A percentile compares a stretch with the other conserved stretches of the same genome.
These are phyloP conservation scores for Phymorhynchus buccinoides DNA, from an alignment of 1,140 invertebrate genomes.

Conservation along the genomic window DNA sequence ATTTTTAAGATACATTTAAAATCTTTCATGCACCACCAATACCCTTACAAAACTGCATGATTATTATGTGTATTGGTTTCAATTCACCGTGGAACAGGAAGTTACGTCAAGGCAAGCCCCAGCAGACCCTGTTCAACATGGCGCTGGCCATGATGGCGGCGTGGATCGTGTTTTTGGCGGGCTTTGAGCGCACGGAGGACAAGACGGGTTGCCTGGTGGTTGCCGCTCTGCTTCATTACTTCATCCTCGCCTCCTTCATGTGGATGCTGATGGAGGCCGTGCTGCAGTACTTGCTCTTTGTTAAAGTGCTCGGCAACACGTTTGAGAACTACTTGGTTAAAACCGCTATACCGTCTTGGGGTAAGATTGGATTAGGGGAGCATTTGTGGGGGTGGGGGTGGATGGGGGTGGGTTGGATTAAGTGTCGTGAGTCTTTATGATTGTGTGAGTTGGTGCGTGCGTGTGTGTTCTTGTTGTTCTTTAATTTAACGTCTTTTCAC, in stretches of 20 bases:
- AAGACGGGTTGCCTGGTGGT: slow-evolving; percentile 64
- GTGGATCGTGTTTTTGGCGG: slow-evolving; percentile 64
- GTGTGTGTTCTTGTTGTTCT: too few species aligned
- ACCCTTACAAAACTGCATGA: too few species aligned
- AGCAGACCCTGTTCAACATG: slow-evolving; percentile 67
- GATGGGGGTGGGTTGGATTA: neutral
- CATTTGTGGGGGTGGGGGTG: too few species aligned
- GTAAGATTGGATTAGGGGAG: slow-evolving; percentile 50
- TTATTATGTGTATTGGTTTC: too few species aligned
- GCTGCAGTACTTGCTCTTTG: slow-evolving; percentile 74
- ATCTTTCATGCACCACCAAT: too few species aligned
- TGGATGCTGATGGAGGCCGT: slow-evolving; percentile 75
- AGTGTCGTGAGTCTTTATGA: neutral
- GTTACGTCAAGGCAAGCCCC: slow-evolving; percentile 61
- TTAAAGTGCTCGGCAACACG: slow-evolving; percentile 73
- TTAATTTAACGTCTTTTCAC: too few species aligned
- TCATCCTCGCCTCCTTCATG: slow-evolving; percentile 74
- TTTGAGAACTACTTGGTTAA: slow-evolving; percentile 72
- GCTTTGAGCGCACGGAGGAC: slow-evolving; percentile 57
- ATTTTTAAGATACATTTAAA: too few species aligned
- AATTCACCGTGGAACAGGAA: slow-evolving; percentile 58
- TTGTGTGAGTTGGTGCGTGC: neutral
- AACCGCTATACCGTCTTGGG: slow-evolving; percentile 72
- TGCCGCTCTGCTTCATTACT: slow-evolving; percentile 73
- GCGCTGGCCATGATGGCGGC: slow-evolving; percentile 61